Conservation (phyloP, 2,888 invertebrate species). For the Lapara coniferarum region DNA sequence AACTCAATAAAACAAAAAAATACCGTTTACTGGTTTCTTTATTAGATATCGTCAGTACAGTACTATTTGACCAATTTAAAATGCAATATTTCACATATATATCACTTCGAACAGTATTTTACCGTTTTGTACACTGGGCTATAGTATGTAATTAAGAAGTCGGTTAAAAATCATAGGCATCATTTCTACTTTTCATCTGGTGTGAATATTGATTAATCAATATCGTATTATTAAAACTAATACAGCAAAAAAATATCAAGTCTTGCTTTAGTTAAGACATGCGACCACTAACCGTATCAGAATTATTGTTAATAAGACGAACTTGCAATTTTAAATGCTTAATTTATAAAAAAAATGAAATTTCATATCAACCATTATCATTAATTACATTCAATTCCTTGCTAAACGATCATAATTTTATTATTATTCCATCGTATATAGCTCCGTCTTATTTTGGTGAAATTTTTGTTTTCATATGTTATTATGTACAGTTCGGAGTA, state of each 20-base stretch:
- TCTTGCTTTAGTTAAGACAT: constrained; percentile 25
- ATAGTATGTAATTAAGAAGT: constrained; percentile 43
- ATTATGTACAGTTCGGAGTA: background rate
- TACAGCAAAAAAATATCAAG: constrained; percentile 29
- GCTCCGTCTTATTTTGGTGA: background rate
- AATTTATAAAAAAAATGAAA: background rate
- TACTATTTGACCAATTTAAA: constrained; percentile 73
- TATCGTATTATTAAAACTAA: constrained; percentile 14
- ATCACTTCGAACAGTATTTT: constrained; percentile 68
- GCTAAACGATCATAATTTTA: background rate
- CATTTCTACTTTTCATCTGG: constrained; percentile 68
- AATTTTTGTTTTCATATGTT: background rate
- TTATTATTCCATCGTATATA: background rate
- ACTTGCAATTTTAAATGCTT: background rate
- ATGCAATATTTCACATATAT: constrained; percentile 70
- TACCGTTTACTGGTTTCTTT: constrained; percentile 70
- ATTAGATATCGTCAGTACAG: constrained; percentile 77
- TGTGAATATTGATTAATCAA: constrained; percentile 44
- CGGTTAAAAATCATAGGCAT: constrained; percentile 37
- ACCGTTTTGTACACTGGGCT: constrained; percentile 75
- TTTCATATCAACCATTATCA: background rate
- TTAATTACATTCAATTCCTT: constrained; percentile 7
- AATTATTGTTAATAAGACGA: background rate
- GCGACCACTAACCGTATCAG: constrained; percentile 2
- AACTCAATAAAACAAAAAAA: constrained; percentile 47